These are phyloP conservation scores for Alfaro cultratus DNA, from an alignment of 2,797 vertebrate genomes.

Conservation along the genomic window DNA sequence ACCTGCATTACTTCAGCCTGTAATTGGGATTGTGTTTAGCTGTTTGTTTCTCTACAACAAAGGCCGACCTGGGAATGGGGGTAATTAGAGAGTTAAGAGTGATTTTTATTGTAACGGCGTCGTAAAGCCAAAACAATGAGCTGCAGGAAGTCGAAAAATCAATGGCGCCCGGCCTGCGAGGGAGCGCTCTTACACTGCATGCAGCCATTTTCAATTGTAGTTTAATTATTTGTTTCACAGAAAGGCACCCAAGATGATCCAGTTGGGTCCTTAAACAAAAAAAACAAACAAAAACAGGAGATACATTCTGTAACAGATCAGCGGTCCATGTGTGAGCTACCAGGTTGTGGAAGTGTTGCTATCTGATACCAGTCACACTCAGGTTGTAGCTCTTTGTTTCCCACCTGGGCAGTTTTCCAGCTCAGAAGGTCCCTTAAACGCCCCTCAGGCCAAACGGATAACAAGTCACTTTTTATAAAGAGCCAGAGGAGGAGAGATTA, in stretches of 20 bases:
- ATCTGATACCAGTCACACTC: not conserved
- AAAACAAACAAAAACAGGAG: not conserved
- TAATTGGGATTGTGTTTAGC: not conserved
- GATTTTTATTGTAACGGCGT: slow-evolving; percentile 1
- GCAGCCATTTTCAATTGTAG: not conserved
- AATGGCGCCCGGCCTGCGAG: not conserved
- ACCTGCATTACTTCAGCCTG: not conserved
- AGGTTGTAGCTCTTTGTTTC: not conserved
- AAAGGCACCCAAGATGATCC: not conserved
- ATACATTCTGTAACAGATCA: not conserved
- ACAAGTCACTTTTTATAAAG: slow-evolving; percentile 56
- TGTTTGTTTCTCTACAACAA: not conserved
- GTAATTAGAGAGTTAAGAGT: slow-evolving; percentile 2
- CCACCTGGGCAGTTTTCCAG: slow-evolving; percentile 34
- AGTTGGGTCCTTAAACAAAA: too few relatives aligned
- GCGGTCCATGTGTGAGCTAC: not conserved
- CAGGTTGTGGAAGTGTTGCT: fast-evolving
- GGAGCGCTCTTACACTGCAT: not conserved
- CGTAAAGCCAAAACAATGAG: slow-evolving; percentile 2
- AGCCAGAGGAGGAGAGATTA: slow-evolving; percentile 53
- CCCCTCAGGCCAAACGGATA: slow-evolving; percentile 40
- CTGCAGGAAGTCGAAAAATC: slow-evolving; percentile 5
- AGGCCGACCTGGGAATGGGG: not conserved
- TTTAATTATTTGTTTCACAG: not conserved
- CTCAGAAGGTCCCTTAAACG: slow-evolving; percentile 41